Evolutionary conservation across 2,888 invertebrate genomes (phyloP).

Genomic region (Noctua fimbriata): DNA sequence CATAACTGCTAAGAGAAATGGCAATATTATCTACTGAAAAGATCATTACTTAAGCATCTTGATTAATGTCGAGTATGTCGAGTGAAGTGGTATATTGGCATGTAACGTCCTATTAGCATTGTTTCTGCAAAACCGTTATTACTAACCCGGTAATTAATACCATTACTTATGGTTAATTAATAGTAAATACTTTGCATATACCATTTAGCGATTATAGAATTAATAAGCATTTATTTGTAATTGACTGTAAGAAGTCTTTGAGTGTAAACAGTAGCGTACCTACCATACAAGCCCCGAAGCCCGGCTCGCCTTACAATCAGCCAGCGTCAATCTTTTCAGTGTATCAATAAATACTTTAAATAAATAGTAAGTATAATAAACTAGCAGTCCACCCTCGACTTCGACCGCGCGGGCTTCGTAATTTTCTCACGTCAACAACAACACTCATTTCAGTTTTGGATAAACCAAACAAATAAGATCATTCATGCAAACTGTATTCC

Average conservation of each 20-base stretch:
- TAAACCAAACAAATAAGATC: neutral
- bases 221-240: slow-evolving; percentile 24
- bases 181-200: slow-evolving; percentile 36
- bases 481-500: neutral
- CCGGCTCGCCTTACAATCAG: no score
- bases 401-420: neutral
- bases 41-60: neutral
- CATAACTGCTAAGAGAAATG: neutral
- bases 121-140: slow-evolving; percentile 23
- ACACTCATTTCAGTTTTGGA: neutral
- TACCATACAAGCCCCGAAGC: no score
- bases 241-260: slow-evolving; percentile 1
- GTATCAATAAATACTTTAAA: slow-evolving; percentile 2
- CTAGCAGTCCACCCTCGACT: neutral
- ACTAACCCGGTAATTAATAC: slow-evolving; percentile 31
- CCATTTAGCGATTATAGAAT: slow-evolving; percentile 36
- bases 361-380: slow-evolving; percentile 5
- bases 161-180: slow-evolving; percentile 40
- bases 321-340: neutral
- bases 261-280: no score
- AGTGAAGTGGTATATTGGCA: slow-evolving; percentile 1
- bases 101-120: slow-evolving; percentile 37
- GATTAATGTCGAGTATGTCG: neutral
- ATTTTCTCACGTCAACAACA: neutral
- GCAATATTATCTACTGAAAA: neutral